phyloP scores from a whole-genome alignment of 2,888 invertebrate species.

The Panzeria rudis region DNA sequence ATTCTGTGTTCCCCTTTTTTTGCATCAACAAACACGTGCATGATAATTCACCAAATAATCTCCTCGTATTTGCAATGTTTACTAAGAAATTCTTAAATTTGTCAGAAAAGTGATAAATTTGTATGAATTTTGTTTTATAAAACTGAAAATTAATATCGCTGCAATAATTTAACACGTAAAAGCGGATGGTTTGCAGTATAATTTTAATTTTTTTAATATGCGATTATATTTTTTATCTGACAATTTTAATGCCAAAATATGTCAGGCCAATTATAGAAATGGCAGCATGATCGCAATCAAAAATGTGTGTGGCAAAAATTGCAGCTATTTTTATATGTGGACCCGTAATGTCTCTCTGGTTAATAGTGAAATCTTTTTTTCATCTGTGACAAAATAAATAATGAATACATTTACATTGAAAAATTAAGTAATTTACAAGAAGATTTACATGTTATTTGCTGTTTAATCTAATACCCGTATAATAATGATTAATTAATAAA shows the following conservation, averaged over 20 bases:
- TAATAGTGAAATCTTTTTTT: not conserved
- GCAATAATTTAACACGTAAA: conserved; percentile 49
- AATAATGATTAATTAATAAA: conserved; percentile 49
- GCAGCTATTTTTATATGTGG: conserved; percentile 47
- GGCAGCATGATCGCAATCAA: conserved; percentile 16
- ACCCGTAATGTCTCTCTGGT: conserved; percentile 37
- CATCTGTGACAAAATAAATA: conserved; percentile 43
- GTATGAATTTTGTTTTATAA: conserved; percentile 52
- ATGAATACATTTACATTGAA: conserved; percentile 65
- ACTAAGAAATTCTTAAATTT: conserved; percentile 34
- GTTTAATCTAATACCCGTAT: conserved; percentile 3
- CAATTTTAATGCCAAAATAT: conserved; percentile 43
- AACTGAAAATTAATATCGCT: conserved; percentile 56
- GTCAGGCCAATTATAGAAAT: conserved; percentile 28
- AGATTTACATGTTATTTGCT: conserved; percentile 53
- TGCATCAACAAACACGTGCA: not conserved
- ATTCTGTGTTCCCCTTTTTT: not conserved
- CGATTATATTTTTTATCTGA: conserved; percentile 40
- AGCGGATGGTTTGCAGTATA: conserved; percentile 36
- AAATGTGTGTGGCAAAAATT: conserved; percentile 64
- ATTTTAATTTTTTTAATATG: conserved; percentile 25
- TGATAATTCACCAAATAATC: not conserved
- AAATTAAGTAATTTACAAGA: conserved; percentile 62
- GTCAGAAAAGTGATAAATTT: conserved; percentile 52
- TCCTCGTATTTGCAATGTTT: not conserved